These are phyloP conservation scores for Sitta carolinensis DNA, from an alignment of 2,797 vertebrate species.

Conservation along the genomic window DNA sequence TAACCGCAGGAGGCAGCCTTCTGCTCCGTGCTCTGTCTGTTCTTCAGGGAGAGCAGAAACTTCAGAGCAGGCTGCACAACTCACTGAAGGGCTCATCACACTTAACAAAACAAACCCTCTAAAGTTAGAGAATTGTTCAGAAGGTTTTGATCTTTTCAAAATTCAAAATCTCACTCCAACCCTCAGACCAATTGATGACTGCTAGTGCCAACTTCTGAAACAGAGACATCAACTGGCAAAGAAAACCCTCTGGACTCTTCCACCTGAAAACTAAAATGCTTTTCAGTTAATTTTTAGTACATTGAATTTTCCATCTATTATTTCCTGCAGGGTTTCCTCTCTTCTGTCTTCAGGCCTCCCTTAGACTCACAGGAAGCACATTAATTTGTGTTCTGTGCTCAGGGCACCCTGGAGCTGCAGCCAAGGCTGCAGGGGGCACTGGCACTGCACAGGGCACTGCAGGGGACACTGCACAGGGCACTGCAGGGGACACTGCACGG, in stretches of 20 bases:
- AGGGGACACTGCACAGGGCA: no score
- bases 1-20: background rate
- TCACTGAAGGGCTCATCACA: background rate
- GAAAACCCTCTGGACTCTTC: background rate
- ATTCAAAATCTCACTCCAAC: background rate
- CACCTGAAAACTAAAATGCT: background rate
- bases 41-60: background rate
- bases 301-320: background rate
- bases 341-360: background rate
- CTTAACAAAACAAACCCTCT: background rate
- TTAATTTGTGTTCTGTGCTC: rapidly evolving
- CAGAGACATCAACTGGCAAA: background rate
- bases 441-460: background rate
- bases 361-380: background rate
- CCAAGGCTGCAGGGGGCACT: background rate
- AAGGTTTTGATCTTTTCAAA: background rate
- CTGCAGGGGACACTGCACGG: no score
- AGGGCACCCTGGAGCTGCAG: rapidly evolving
- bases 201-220: background rate
- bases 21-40: rapidly evolving
- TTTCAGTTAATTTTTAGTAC: background rate
- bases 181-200: background rate
- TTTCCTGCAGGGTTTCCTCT: background rate
- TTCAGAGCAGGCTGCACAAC: background rate
- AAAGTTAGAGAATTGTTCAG: background rate